Base-by-base conservation (phyloP, 2,888 invertebrate species). In the Troilus luridus region DNA sequence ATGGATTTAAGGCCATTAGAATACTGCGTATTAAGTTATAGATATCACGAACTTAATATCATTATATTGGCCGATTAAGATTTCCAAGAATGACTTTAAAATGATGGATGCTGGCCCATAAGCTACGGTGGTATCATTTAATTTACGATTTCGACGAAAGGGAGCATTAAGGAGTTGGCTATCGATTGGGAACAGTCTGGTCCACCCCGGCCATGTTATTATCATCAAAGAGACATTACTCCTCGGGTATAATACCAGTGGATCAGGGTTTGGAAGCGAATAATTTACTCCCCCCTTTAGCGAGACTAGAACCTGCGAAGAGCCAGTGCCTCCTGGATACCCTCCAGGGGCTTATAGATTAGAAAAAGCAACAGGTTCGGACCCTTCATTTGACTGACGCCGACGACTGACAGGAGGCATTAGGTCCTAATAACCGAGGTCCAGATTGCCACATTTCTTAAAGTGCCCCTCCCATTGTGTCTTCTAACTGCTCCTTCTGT, bases 391-490 rank as follows among this genome's bases (percentile, higher is more conserved):
- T 85, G 85, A 85, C 85, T 85, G 85, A 58, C 85, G 72, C 72
- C 72, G 72, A 77, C 85, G 56, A 56, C 85, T 56, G 85, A 56
- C 56, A 85, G 85, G 56, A 10, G 56, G 85, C 85, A 85, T 85
- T 85, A 85, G 85, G 56, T n/a, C 85, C 85, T 85, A 85, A 85
- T 85, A 85, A 85, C 58, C 56, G 72, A 77, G 72, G 72, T 85
- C 85, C 56, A 58, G 85, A 85, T 85, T 85, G 85, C 85, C n/a
- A 85, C 85, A 85, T 85, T 85, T 85, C 85, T 85, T 85, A 85
- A 85, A 85, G 85, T 85, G 85, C 85, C 56, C 85, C 56, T n/a
- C 85, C 85, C 56, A 85, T 85, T 85, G 85, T 85, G 85, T 85
- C 85, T 62, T 64, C 64, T 64, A 62, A 64, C 89, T 67, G 54